Evolutionary conservation across 2,888 invertebrate species (phyloP), one percentile per base, ranked within the genome.

Genomic region (Abscondita cerata): DNA sequence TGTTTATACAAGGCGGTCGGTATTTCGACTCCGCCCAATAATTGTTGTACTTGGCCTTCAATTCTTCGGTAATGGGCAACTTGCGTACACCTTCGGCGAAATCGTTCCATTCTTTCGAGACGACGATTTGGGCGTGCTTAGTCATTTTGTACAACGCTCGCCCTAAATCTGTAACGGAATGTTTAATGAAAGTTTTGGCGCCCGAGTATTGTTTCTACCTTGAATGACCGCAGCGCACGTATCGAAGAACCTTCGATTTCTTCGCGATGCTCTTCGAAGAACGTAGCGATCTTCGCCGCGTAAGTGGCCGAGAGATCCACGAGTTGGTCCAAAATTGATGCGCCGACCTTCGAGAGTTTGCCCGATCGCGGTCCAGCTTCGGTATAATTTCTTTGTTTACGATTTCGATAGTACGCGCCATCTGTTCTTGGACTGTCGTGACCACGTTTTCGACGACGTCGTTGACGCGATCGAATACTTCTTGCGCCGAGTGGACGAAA

Each of bases 231-330:
- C 84, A 11, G 83, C 79, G 33, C 87, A 69, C 0, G 82, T 78
- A 53, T 83, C 82, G 44, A 85, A 81, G 89, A 73, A 67, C 88
- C 86, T 64, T 89, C 84, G 1, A 90, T 79, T 70, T 90, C 89
- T 11, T 84, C 84, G 77, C 88, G 87, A 76, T 89, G 87, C 58
- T 85, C 84, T 68, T 89, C 88, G 55, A 87, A 77, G 74, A 89
- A 80, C 69, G 85, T 83, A 0, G 83, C 74, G 38, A 85, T 67
- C 34, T 86, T 78, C 11, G 85, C 86, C 1, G 86, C 68, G 65
- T 85, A 81, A 59, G 74, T 70, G 36, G 80, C 75, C 1, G 70
- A 70, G 2, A 83, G 70, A 5, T 76, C 72, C 1, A 69, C 53
- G 1, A 52, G 6, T 48, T 62, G 34, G 33, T 62, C 65, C 1